These are phyloP conservation scores for Chelonia mydas DNA, from an alignment of 2,797 vertebrate genomes.

Conservation along the genomic window DNA sequence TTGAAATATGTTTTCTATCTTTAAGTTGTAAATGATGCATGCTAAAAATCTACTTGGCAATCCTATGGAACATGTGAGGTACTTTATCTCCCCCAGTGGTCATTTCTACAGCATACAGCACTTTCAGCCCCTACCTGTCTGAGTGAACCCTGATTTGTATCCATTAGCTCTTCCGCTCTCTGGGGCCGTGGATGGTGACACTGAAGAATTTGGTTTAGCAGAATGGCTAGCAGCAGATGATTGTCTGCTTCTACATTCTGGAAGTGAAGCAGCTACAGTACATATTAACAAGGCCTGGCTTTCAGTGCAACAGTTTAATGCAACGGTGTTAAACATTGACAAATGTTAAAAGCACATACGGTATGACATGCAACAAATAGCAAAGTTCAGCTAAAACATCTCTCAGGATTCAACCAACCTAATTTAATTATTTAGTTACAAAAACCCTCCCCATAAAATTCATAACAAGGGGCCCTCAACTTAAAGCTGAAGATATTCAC, in stretches of 20 bases:
- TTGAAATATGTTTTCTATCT: background rate
- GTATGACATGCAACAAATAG: slow-evolving; percentile 57
- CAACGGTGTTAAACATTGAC: background rate
- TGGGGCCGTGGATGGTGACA: slow-evolving; percentile 88
- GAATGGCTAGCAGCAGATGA: slow-evolving; percentile 86
- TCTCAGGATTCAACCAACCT: background rate
- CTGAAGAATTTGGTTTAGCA: slow-evolving; percentile 90
- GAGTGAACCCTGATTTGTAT: slow-evolving; percentile 90
- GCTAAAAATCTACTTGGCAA: slow-evolving; percentile 40
- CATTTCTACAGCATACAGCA: slow-evolving; percentile 53
- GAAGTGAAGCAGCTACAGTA: slow-evolving; percentile 75
- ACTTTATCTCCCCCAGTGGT: slow-evolving; percentile 61
- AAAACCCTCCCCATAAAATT: slow-evolving; percentile 22
- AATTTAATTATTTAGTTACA: slow-evolving; percentile 30
- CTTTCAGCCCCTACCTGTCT: slow-evolving; percentile 87
- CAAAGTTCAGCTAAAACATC: background rate
- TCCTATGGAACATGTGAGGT: slow-evolving; percentile 14
- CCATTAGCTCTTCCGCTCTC: slow-evolving; percentile 92
- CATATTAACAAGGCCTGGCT: slow-evolving; percentile 66
- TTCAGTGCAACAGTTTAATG: slow-evolving; percentile 47
- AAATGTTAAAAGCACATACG: slow-evolving; percentile 40
- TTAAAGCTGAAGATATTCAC: background rate
- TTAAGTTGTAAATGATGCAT: background rate
- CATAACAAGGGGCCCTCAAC: background rate
- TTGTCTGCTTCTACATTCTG: slow-evolving; percentile 95